Conservation (phyloP, 2,888 invertebrate species). For the Caenorhabditis sp. region DNA sequence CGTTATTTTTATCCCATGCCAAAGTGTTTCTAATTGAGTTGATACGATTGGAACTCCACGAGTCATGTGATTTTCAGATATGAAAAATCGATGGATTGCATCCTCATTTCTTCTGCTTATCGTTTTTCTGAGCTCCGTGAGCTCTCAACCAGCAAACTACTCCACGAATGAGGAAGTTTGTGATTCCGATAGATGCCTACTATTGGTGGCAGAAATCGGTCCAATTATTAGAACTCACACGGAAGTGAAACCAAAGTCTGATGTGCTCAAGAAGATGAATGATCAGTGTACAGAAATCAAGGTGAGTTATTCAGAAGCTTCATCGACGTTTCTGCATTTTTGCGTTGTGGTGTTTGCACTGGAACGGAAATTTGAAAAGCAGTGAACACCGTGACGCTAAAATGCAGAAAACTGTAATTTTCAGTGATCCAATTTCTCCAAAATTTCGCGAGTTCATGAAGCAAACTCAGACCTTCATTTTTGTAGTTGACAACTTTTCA, state of each 20-base stretch:
- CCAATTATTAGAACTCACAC: constrained; percentile 11
- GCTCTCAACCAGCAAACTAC: background rate
- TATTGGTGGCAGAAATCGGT: constrained; percentile 20
- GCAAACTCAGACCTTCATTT: too few relatives aligned
- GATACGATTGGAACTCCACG: too few relatives aligned
- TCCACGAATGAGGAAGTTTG: background rate
- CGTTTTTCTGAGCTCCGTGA: constrained; percentile 4
- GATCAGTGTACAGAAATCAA: constrained; percentile 31
- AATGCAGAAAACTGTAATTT: too few relatives aligned
- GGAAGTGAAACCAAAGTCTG: constrained; percentile 10
- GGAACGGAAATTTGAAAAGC: too few relatives aligned
- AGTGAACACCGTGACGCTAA: too few relatives aligned
- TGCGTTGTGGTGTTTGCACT: too few relatives aligned
- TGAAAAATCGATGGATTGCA: constrained; percentile 20
- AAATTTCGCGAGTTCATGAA: too few relatives aligned
- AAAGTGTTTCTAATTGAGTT: background rate
- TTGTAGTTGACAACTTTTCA: too few relatives aligned
- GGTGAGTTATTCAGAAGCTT: too few relatives aligned
- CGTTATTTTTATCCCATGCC: background rate
- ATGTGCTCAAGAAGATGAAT: constrained; percentile 30
- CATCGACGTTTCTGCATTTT: too few relatives aligned
- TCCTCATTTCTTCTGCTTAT: background rate
- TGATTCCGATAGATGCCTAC: constrained; percentile 23
- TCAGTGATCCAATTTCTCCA: too few relatives aligned
- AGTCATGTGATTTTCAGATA: background rate